Percentiles rank a stretch among this genome's conserved stretches.
Evolutionary conservation across 1,140 invertebrate genomes (phyloP).

Genomic region (Papilio helenus): DNA sequence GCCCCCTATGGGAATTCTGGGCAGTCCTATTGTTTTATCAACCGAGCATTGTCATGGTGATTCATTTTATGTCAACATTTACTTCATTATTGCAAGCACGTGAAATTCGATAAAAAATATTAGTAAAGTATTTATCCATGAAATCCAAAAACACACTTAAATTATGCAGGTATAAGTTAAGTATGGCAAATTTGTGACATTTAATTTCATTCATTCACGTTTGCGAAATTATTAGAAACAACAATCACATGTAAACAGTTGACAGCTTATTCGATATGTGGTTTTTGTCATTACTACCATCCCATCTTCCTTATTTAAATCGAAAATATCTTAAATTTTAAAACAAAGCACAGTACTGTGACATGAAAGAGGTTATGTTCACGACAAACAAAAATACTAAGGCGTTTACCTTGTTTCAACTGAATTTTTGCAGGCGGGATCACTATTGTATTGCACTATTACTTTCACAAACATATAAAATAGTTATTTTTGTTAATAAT

Average conservation of each 20-base stretch:
- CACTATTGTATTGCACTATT: slow-evolving; percentile 75
- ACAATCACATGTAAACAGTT: not conserved
- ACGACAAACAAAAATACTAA: slow-evolving; percentile 82
- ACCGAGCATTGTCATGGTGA: slow-evolving; percentile 75
- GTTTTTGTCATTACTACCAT: not conserved
- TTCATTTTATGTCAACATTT: slow-evolving; percentile 69
- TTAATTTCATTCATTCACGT: not conserved
- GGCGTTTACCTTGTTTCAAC: slow-evolving; percentile 79
- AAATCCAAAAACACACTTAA: not conserved
- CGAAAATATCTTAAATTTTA: slow-evolving; percentile 50
- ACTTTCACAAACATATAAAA: slow-evolving; percentile 69
- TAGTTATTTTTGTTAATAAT: slow-evolving; percentile 76
- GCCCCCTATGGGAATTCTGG: slow-evolving; percentile 63
- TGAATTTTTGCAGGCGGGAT: slow-evolving; percentile 67
- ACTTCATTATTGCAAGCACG: slow-evolving; percentile 41
- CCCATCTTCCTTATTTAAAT: not conserved
- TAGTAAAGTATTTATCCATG: not conserved
- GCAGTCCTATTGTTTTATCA: slow-evolving; percentile 67
- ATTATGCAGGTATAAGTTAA: not conserved
- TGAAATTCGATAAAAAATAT: slow-evolving; percentile 14
- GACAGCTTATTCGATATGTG: not conserved
- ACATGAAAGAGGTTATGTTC: slow-evolving; percentile 78
- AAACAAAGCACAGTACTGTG: slow-evolving; percentile 62
- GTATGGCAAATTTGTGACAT: not conserved
- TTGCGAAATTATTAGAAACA: not conserved